Conservation (phyloP, 2,797 vertebrate genomes). For the Phalanger gymnotis region DNA sequence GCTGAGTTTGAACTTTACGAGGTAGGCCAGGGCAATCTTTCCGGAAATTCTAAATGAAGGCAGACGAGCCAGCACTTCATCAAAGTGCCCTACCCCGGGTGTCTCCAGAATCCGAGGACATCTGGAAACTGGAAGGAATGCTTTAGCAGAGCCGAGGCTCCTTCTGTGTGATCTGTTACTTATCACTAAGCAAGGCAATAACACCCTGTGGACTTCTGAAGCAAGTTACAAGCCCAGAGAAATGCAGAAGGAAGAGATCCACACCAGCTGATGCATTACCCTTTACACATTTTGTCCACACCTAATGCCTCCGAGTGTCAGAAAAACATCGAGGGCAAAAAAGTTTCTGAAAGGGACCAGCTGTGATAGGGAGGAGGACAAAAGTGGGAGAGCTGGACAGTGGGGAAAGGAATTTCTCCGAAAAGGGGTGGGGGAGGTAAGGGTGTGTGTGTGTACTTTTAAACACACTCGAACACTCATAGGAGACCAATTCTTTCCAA, state of each 20-base stretch:
- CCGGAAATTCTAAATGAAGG: conserved; percentile 22
- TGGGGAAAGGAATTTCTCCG: background rate
- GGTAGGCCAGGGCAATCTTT: conserved; percentile 22
- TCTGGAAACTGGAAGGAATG: background rate
- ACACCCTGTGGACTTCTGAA: background rate
- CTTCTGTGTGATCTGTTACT: background rate
- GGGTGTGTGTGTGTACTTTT: conserved; percentile 47
- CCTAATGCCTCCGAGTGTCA: background rate
- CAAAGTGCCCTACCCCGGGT: background rate
- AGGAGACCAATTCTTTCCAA: conserved; percentile 72
- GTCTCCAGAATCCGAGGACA: conserved; percentile 11
- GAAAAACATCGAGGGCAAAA: background rate
- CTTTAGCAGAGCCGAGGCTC: background rate
- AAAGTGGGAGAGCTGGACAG: background rate
- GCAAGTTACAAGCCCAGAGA: background rate
- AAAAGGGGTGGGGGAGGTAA: background rate
- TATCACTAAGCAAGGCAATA: background rate
- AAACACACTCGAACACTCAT: conserved; percentile 17
- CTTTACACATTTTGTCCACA: background rate
- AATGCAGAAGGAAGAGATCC: background rate
- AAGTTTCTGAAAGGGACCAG: background rate
- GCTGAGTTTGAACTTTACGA: conserved; percentile 26
- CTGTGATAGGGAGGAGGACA: background rate
- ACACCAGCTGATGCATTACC: background rate
- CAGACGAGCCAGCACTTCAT: background rate